Percentiles rank a stretch among this genome's conserved stretches.
phyloP scores from a whole-genome alignment of 92 coral and sea anemone genomes.

The Diadumene lineata region DNA sequence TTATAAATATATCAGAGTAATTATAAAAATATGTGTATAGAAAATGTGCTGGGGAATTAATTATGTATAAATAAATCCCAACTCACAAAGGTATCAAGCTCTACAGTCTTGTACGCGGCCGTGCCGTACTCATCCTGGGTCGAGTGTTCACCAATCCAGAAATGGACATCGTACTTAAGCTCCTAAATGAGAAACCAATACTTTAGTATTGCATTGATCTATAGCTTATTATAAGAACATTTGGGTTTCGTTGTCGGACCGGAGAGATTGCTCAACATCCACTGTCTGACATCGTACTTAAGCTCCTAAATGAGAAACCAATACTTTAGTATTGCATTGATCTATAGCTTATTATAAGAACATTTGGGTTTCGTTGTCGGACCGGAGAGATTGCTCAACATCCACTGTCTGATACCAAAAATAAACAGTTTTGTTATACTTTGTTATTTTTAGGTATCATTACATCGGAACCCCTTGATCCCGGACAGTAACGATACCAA shows the following conservation, averaged over 20 bases:
- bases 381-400: slow-evolving; percentile 76
- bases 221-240: no score
- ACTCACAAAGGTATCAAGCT: slow-evolving; percentile 84
- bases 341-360: no score
- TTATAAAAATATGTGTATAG: no score
- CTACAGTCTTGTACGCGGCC: slow-evolving; percentile 98
- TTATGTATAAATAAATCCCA: background rate
- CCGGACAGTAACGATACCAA: no score
- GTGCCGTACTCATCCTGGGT: slow-evolving; percentile 95
- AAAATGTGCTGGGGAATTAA: background rate
- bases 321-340: no score
- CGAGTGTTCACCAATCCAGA: slow-evolving; percentile 87
- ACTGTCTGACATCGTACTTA: slow-evolving; percentile 76
- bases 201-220: no score
- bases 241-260: slow-evolving; percentile 95
- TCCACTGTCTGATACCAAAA: slow-evolving; percentile 85
- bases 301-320: slow-evolving; percentile 50
- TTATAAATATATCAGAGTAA: no score
- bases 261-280: slow-evolving; percentile 81
- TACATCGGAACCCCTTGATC: no score
- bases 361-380: slow-evolving; percentile 97
- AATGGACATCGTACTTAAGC: slow-evolving; percentile 78
- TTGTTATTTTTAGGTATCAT: no score
- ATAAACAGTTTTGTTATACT: no score
- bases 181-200: slow-evolving; percentile 39